Conservation (phyloP, 2,113 vertebrate species). For the Pedionomus torquatus region DNA sequence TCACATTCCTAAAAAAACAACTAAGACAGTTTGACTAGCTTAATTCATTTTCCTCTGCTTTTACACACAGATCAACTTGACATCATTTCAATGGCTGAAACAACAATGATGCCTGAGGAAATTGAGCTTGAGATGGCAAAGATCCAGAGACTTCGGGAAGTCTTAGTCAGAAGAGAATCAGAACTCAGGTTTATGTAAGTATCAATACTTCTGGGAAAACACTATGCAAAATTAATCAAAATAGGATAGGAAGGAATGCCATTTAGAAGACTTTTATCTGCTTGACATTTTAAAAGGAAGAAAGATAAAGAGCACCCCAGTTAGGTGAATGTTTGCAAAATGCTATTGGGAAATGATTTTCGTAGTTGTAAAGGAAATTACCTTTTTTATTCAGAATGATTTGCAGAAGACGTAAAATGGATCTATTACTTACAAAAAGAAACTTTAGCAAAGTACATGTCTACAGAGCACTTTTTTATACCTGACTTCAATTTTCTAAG, state of each 20-base stretch:
- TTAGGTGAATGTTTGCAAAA: slow-evolving; percentile 40
- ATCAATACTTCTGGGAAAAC: background rate
- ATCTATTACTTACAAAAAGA: slow-evolving; percentile 20
- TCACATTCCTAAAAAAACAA: background rate
- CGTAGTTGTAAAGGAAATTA: slow-evolving; percentile 21
- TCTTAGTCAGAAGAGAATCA: slow-evolving; percentile 94
- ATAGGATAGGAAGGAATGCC: slow-evolving; percentile 29
- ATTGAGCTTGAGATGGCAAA: slow-evolving; percentile 97
- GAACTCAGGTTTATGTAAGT: slow-evolving; percentile 99
- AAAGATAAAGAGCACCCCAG: slow-evolving; percentile 42
- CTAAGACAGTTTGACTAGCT: background rate
- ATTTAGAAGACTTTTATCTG: slow-evolving; percentile 51
- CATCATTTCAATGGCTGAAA: slow-evolving; percentile 95
- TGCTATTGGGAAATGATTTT: slow-evolving; percentile 33
- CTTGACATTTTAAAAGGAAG: slow-evolving; percentile 60
- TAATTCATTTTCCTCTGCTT: slow-evolving; percentile 18
- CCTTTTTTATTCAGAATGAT: background rate
- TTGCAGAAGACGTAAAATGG: background rate
- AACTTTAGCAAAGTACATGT: background rate
- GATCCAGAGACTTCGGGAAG: slow-evolving; percentile 95
- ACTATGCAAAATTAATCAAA: slow-evolving; percentile 62
- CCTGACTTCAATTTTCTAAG: background rate
- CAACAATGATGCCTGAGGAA: slow-evolving; percentile 94
- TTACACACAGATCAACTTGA: slow-evolving; percentile 85
- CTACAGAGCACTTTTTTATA: background rate